Conservation (phyloP, 2,797 vertebrate species). For the Psittacula echo region DNA sequence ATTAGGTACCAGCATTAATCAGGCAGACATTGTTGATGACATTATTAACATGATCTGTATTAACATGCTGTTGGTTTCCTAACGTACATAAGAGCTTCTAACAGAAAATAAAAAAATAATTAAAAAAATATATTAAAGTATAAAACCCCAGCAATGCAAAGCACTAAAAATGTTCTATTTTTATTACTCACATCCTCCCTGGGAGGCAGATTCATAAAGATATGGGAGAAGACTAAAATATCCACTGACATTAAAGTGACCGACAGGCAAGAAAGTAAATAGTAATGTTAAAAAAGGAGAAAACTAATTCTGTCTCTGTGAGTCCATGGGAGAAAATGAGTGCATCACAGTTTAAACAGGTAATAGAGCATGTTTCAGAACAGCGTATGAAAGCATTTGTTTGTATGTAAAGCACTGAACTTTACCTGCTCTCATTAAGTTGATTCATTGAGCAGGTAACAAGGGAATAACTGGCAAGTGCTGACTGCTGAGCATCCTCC, state of each 20-base stretch:
- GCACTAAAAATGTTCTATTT: not conserved
- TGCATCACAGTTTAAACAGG: not conserved
- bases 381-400: constrained; percentile 61
- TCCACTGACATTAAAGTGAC: constrained; percentile 17
- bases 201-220: constrained; percentile 29
- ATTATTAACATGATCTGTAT: not conserved
- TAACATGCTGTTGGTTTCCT: constrained; percentile 37
- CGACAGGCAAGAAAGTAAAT: not conserved
- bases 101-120: not conserved
- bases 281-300: not conserved
- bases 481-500: constrained; percentile 64
- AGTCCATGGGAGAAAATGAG: not conserved
- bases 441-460: constrained; percentile 87
- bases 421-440: constrained; percentile 82
- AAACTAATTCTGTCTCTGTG: not conserved
- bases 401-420: constrained; percentile 79
- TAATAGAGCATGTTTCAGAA: constrained; percentile 43
- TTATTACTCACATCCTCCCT: constrained; percentile 5
- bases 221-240: not conserved
- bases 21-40: not conserved
- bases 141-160: not conserved
- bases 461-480: constrained; percentile 78
- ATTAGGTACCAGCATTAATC: constrained; percentile 50
- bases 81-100: not conserved
- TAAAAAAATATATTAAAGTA: not conserved